Evolutionary conservation across 2,888 invertebrate species (phyloP), one percentile per base, ranked within the genome.

Genomic region (Polietes domitor): DNA sequence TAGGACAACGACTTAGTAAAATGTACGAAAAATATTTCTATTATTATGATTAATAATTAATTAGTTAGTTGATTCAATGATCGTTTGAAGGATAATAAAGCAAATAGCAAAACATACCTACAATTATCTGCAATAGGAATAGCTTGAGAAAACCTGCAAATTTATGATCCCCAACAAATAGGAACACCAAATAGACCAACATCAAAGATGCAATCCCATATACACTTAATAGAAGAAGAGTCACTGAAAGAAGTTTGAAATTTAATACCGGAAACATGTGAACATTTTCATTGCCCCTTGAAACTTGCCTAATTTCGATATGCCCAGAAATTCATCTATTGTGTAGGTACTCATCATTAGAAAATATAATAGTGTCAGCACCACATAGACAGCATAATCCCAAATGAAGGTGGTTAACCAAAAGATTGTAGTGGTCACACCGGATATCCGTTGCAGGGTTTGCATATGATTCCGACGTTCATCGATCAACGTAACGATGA

Each of bases 191-290:
- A 90, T 97, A 97, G 87, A 94, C 94, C 55, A 96, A 91, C 0
- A 96, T 96, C 73, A 97, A 89, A 90, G 95, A 94, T 0, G 95
- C 93, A 89, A 95, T 94, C 0, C 95, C 96, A 90, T 95, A 97
- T 58, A 95, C 88, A 80, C 95, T 89, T 79, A 96, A 90, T 47
- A 95, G 91, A 0, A 95, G 81, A 85, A 95, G 93, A 82, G 96
- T 92, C 12, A 94, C 95, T 94, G 89, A 71, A 32, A 32, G 3
- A 32, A 32, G 7, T 32, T 93, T 85, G 15, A 85, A 41, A 26
- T 61, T 7, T 24, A 32, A 32, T 32, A 7, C 7, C 32, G 7
- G 32, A n/a, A n/a, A 21, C 19, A 32, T 32, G 4, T 32, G 4
- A 21, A 26, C 3, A 28, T n/a, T 61, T 61, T 28, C 28, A 2